These are phyloP conservation scores for Deladenus siricidicola DNA, from an alignment of 2,888 invertebrate genomes.

Conservation along the genomic window DNA sequence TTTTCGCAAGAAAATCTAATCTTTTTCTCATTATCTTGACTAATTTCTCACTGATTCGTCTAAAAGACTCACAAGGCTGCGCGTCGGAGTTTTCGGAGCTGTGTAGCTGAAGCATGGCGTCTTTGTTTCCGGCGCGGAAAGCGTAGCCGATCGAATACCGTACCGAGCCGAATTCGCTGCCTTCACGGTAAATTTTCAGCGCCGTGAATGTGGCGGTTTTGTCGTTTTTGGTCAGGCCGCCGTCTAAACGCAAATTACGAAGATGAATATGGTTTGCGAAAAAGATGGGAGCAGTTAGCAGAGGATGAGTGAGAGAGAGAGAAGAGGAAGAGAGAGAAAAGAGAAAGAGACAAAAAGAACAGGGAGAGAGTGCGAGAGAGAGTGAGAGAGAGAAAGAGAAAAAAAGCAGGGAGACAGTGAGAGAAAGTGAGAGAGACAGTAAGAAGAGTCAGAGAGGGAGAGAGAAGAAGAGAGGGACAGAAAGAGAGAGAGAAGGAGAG, in stretches of 20 bases:
- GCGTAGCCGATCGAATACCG: constrained; percentile 54
- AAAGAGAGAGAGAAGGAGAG: not conserved
- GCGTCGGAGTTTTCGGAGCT: constrained; percentile 51
- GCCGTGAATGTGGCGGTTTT: constrained; percentile 54
- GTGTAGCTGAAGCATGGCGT: constrained; percentile 53
- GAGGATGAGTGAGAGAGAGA: no score
- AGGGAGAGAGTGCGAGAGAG: no score
- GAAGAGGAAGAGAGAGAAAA: no score
- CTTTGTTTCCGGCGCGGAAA: constrained; percentile 53
- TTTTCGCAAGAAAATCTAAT: no score
- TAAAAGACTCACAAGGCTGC: constrained; percentile 52
- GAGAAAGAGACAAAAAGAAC: no score
- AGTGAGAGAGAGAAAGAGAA: no score
- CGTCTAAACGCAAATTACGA: constrained; percentile 37
- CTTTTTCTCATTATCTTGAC: no score
- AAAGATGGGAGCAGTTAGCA: not conserved
- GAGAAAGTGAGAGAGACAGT: no score
- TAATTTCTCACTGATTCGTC: no score
- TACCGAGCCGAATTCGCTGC: constrained; percentile 53
- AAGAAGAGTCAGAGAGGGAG: no score
- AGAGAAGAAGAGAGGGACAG: no score
- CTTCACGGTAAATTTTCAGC: constrained; percentile 53
- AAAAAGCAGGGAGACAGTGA: no score
- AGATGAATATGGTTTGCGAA: not conserved
- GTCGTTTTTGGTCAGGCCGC: constrained; percentile 53